Percentiles rank a stretch among this genome's conserved stretches.
phyloP scores from a whole-genome alignment of 2,888 invertebrate species.

The Ornithoptera priamus region DNA sequence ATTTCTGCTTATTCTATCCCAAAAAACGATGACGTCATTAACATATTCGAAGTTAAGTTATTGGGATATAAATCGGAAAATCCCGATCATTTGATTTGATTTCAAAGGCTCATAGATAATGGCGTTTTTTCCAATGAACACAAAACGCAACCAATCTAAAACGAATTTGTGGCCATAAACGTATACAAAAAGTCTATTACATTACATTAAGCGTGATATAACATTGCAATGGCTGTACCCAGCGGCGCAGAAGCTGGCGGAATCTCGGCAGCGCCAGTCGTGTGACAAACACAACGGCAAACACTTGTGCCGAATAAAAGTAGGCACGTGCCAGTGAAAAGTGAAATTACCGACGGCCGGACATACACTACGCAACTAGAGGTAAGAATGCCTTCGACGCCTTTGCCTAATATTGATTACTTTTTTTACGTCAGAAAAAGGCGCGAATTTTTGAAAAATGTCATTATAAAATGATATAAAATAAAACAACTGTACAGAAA shows the following conservation, averaged over 20 bases:
- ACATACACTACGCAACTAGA: conserved; percentile 13
- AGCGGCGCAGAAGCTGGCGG: background rate
- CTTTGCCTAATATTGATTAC: conserved; percentile 5
- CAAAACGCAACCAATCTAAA: background rate
- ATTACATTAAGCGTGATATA: conserved; percentile 4
- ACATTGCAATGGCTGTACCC: conserved; percentile 1
- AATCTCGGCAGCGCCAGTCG: conserved; percentile 13
- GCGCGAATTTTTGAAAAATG: background rate
- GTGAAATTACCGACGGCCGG: conserved; percentile 23
- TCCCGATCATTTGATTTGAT: too few species aligned
- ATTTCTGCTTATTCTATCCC: too few species aligned
- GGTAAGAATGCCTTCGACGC: conserved; percentile 16
- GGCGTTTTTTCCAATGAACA: background rate
- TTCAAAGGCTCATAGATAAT: background rate
- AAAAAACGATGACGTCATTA: too few species aligned
- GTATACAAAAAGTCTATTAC: background rate
- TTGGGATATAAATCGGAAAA: too few species aligned
- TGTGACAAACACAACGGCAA: background rate
- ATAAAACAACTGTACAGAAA: background rate
- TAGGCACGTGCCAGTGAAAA: conserved; percentile 18
- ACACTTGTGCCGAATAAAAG: conserved; percentile 15
- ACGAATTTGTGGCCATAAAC: background rate
- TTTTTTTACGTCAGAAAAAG: background rate
- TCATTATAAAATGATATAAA: background rate
- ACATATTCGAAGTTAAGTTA: too few species aligned